phyloP scores from a whole-genome alignment of 1,140 invertebrate species.

The Bombus consobrinus region DNA sequence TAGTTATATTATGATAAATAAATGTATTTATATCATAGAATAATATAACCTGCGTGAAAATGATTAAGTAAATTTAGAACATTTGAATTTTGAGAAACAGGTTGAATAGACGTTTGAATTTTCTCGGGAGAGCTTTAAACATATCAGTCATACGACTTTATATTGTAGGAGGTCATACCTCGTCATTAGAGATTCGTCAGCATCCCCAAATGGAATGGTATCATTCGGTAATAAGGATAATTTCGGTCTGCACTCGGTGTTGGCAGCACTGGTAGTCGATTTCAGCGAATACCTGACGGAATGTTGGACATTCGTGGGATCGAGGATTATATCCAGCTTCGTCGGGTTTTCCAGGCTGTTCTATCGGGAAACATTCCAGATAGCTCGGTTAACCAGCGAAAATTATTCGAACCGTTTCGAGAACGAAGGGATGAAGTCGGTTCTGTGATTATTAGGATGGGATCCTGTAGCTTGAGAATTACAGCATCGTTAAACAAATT shows the following conservation, averaged over 20 bases:
- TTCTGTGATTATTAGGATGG: conserved; percentile 34
- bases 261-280: neutral
- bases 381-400: conserved; percentile 43
- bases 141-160: neutral
- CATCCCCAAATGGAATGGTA: neutral
- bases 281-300: neutral
- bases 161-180: neutral
- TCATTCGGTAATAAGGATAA: neutral
- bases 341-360: conserved; percentile 28
- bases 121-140: neutral
- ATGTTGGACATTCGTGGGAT: conserved; percentile 5
- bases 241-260: neutral
- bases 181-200: neutral
- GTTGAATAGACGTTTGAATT: neutral
- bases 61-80: too few species aligned
- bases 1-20: too few species aligned
- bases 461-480: neutral
- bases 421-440: conserved; percentile 18
- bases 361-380: conserved; percentile 29
- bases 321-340: neutral
- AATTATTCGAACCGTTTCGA: conserved; percentile 55
- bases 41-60: too few species aligned
- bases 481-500: neutral
- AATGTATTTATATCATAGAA: too few species aligned
- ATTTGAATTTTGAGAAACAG: too few species aligned